phyloP scores from a whole-genome alignment of 2,113 vertebrate genomes.

The Origma solitaria region DNA sequence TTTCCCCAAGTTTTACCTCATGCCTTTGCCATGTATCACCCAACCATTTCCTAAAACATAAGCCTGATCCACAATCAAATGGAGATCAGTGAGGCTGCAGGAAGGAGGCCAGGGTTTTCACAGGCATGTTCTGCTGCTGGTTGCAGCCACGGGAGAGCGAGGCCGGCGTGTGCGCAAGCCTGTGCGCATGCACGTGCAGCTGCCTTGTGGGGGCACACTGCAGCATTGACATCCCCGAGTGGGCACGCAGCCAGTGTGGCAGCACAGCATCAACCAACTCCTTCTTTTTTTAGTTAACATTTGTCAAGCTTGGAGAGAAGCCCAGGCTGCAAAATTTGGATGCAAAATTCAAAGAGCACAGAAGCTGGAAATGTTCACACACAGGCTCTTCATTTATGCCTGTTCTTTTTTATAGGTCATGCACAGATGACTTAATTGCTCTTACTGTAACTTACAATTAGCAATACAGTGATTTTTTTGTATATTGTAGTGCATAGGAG shows the following conservation, averaged over 20 bases:
- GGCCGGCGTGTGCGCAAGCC: rapidly evolving
- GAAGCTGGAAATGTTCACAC: not conserved
- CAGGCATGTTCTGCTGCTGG: not conserved
- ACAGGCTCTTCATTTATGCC: conserved; percentile 3
- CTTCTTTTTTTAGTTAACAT: conserved; percentile 15
- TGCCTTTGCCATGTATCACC: not conserved
- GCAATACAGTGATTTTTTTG: not conserved
- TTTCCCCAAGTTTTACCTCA: not conserved
- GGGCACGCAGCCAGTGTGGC: not conserved
- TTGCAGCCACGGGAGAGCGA: not conserved
- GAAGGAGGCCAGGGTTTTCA: not conserved
- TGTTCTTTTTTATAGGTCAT: not conserved
- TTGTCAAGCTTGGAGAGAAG: conserved; percentile 30
- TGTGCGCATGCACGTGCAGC: not conserved
- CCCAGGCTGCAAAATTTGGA: conserved; percentile 11
- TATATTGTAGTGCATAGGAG: not conserved
- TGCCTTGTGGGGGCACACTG: not conserved
- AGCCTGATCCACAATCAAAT: not conserved
- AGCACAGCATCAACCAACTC: not conserved
- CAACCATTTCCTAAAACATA: not conserved
- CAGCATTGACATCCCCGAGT: not conserved
- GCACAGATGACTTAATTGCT: not conserved
- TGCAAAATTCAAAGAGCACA: not conserved
- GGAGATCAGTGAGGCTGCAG: not conserved
- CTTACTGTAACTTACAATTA: not conserved